These are phyloP conservation scores for Bugulina stolonifera DNA, from an alignment of 2,888 invertebrate species.

Conservation along the genomic window DNA sequence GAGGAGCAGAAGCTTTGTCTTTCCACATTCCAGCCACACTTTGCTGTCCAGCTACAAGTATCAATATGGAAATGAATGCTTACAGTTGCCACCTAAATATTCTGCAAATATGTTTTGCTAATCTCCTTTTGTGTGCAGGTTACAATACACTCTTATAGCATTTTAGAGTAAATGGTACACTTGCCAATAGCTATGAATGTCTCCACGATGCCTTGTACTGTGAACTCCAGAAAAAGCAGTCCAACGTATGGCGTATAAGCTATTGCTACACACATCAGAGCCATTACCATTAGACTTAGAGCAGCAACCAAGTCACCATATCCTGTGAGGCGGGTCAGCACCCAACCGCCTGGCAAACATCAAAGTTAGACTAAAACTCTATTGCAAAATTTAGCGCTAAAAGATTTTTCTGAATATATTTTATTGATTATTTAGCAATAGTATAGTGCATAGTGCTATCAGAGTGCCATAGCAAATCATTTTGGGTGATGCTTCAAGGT, in stretches of 20 bases:
- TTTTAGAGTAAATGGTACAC: too few relatives aligned
- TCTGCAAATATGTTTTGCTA: too few relatives aligned
- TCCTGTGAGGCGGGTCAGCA: not conserved
- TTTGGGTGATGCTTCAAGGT: too few relatives aligned
- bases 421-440: too few relatives aligned
- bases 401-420: too few relatives aligned
- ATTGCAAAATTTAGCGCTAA: too few relatives aligned
- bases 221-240: not conserved
- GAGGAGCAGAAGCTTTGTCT: not conserved
- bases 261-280: not conserved
- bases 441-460: too few relatives aligned
- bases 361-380: too few relatives aligned
- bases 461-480: too few relatives aligned
- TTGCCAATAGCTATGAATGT: slow-evolving; percentile 22
- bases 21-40: not conserved
- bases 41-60: slow-evolving; percentile 18
- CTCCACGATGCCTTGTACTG: not conserved
- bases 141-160: too few relatives aligned
- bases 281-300: not conserved
- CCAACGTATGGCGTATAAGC: slow-evolving; percentile 2
- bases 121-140: not conserved
- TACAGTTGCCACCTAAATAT: too few relatives aligned
- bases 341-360: not conserved
- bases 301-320: not conserved
- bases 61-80: too few relatives aligned